Conservation (phyloP, 2,888 invertebrate species). For the Leucoptera coffeella region DNA sequence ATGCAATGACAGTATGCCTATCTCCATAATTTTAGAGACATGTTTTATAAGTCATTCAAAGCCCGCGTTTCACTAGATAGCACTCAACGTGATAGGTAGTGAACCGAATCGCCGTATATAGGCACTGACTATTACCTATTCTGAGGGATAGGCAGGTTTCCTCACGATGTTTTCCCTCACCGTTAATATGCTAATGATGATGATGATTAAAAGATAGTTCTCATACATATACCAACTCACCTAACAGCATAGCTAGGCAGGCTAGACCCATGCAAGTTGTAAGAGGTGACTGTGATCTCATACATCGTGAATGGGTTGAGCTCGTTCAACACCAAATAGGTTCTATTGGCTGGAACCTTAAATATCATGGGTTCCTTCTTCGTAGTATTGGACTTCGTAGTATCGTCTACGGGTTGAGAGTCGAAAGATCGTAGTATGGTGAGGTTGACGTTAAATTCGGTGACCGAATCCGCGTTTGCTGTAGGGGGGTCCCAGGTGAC, state of each 20-base stretch:
- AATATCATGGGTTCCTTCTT: slow-evolving; percentile 24
- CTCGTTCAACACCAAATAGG: slow-evolving; percentile 53
- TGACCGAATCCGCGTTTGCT: slow-evolving; percentile 58
- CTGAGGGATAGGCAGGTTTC: no score
- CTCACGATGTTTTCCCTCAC: no score
- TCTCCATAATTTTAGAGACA: no score
- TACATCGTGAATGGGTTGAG: slow-evolving; percentile 78
- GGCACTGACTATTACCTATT: no score
- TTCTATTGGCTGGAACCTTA: slow-evolving; percentile 55
- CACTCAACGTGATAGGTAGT: no score
- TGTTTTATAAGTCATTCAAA: neutral
- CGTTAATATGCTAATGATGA: no score
- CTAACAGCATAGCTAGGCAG: slow-evolving; percentile 69
- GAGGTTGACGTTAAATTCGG: slow-evolving; percentile 65
- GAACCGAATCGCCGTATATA: no score
- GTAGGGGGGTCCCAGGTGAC: slow-evolving; percentile 65
- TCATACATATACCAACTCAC: no score
- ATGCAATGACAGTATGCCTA: no score
- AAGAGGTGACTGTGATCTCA: slow-evolving; percentile 67
- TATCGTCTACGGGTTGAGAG: slow-evolving; percentile 44
- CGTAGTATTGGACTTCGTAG: slow-evolving; percentile 20
- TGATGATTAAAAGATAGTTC: no score
- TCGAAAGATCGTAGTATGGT: slow-evolving; percentile 67
- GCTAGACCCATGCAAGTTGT: slow-evolving; percentile 70
- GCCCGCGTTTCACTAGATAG: no score